Conservation (phyloP, 2,888 invertebrate species). For the Lycophotia porphyrea region DNA sequence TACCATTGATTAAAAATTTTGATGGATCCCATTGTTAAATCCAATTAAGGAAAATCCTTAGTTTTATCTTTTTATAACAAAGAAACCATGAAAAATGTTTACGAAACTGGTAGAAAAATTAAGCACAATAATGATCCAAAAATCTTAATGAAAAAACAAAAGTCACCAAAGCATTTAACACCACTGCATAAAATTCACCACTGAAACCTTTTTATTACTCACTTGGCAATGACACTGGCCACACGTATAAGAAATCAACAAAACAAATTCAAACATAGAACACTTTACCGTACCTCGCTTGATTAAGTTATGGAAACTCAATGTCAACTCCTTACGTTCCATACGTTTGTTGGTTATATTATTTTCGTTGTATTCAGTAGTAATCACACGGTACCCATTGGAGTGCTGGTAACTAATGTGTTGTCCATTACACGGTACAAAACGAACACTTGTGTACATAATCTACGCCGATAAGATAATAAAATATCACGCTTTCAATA, state of each 20-base stretch:
- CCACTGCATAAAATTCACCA: conserved; percentile 32
- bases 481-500: conserved; percentile 70
- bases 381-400: conserved; percentile 75
- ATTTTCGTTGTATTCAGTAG: conserved; percentile 70
- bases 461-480: conserved; percentile 88
- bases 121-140: not conserved
- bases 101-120: not conserved
- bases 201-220: conserved; percentile 52
- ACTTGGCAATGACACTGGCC: conserved; percentile 55
- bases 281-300: conserved; percentile 82
- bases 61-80: not conserved
- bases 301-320: conserved; percentile 88
- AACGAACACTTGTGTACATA: conserved; percentile 88
- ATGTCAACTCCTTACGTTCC: conserved; percentile 84
- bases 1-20: not conserved
- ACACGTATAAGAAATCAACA: conserved; percentile 52
- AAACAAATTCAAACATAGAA: conserved; percentile 68
- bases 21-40: not conserved
- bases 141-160: conserved; percentile 15
- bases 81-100: not conserved
- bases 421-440: conserved; percentile 83
- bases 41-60: not conserved
- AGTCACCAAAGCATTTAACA: conserved; percentile 26
- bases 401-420: conserved; percentile 82
- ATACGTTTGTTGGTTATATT: conserved; percentile 78